Conservation (phyloP, 2,797 vertebrate species). For the Galagoides demidoff region DNA sequence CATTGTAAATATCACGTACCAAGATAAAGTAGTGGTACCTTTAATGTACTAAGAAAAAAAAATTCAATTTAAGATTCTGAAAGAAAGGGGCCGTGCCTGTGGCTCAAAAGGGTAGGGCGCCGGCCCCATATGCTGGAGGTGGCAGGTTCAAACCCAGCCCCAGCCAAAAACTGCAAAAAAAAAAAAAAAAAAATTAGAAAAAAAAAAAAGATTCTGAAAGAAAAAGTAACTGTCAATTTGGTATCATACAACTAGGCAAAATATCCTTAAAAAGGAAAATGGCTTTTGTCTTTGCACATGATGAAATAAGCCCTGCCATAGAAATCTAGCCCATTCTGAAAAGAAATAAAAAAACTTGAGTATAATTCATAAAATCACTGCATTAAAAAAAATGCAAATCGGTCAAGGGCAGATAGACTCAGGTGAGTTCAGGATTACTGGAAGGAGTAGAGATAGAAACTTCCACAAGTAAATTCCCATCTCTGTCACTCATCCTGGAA, state of each 20-base stretch:
- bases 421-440: not conserved
- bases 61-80: not conserved
- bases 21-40: not conserved
- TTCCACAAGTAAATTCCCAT: not conserved
- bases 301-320: not conserved
- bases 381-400: not conserved
- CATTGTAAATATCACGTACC: not conserved
- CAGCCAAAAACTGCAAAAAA: too few species aligned
- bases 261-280: not conserved
- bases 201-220: not conserved
- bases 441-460: not conserved
- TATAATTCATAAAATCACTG: not conserved
- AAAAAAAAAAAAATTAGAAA: too few species aligned
- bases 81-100: too few species aligned
- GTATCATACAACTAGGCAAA: not conserved
- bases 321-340: not conserved
- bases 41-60: not conserved
- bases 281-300: not conserved
- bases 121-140: too few species aligned
- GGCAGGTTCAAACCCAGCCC: too few species aligned
- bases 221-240: not conserved
- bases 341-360: not conserved
- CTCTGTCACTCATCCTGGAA: not conserved
- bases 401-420: not conserved
- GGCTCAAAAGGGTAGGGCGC: too few species aligned